Percentiles rank a stretch among this genome's conserved stretches.
These are phyloP conservation scores for Nasonovia ribisnigri DNA, from an alignment of 2,888 invertebrate species.

Conservation along the genomic window DNA sequence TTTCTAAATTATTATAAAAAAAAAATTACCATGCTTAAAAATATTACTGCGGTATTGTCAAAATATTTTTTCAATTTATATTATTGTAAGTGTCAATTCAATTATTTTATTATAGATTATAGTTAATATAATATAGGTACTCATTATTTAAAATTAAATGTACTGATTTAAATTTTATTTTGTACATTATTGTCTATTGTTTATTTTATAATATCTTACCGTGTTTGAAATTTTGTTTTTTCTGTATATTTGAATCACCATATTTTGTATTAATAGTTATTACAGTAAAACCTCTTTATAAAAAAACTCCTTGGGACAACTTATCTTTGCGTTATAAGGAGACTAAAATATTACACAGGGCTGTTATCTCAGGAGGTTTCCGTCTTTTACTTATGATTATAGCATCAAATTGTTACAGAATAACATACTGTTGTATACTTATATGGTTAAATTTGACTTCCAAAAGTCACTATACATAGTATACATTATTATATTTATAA, in stretches of 20 bases:
- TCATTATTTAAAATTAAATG: conserved; percentile 21
- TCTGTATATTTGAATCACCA: not conserved
- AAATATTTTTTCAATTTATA: not conserved
- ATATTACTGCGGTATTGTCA: not conserved
- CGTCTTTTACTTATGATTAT: not conserved
- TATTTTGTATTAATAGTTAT: not conserved
- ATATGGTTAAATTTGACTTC: not conserved
- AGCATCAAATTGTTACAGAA: not conserved
- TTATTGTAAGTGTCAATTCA: conserved; percentile 14
- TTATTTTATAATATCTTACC: not conserved
- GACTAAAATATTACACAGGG: no score
- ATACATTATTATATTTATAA: not conserved
- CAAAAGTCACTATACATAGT: not conserved
- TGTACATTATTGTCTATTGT: not conserved
- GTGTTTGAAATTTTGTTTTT: not conserved
- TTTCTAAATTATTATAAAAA: conserved; percentile 21
- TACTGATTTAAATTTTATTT: not conserved
- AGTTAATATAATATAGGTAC: conserved; percentile 18
- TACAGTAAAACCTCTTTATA: not conserved
- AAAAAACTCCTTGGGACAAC: not conserved
- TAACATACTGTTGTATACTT: not conserved
- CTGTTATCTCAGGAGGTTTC: not conserved
- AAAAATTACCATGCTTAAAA: not conserved
- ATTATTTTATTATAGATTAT: conserved; percentile 13
- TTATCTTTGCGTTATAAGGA: not conserved